Percentiles rank a stretch among this genome's conserved stretches.
phyloP scores from a whole-genome alignment of 1,140 invertebrate genomes.

The Heliothis virescens region DNA sequence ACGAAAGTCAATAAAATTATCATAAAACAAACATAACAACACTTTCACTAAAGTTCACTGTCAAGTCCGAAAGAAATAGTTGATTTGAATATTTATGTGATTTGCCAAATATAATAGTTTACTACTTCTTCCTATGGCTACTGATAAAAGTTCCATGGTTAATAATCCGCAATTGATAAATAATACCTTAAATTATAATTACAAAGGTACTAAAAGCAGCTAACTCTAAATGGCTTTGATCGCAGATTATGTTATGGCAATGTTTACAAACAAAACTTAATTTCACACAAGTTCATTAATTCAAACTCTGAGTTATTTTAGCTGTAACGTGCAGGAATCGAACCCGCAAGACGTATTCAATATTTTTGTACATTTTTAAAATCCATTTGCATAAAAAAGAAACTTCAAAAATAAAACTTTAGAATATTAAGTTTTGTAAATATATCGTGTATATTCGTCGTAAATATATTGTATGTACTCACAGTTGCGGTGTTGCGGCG shows the following conservation, averaged over 20 bases:
- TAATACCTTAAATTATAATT: too few relatives aligned
- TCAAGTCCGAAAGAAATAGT: constrained; percentile 13
- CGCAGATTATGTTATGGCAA: too few relatives aligned
- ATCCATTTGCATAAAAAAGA: too few relatives aligned
- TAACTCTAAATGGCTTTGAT: too few relatives aligned
- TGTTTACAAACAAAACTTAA: too few relatives aligned
- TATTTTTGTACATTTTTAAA: too few relatives aligned
- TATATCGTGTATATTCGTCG: not conserved
- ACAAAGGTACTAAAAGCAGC: too few relatives aligned
- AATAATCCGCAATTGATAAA: not conserved
- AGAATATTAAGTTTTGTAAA: not conserved
- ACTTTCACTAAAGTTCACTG: constrained; percentile 46
- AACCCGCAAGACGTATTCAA: too few relatives aligned
- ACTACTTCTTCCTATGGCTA: not conserved
- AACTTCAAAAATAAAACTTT: too few relatives aligned
- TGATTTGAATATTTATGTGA: constrained; percentile 16
- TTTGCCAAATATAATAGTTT: not conserved
- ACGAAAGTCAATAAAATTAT: constrained; percentile 44
- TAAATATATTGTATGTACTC: constrained; percentile 67
- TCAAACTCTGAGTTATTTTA: too few relatives aligned
- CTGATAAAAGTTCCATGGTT: not conserved
- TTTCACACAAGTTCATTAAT: too few relatives aligned
- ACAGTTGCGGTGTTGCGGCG: constrained; percentile 63
- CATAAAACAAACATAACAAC: constrained; percentile 36
- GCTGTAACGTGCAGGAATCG: too few relatives aligned